These are phyloP conservation scores for Gnathonemus longibarbis DNA, from an alignment of 2,113 vertebrate genomes.

Conservation along the genomic window DNA sequence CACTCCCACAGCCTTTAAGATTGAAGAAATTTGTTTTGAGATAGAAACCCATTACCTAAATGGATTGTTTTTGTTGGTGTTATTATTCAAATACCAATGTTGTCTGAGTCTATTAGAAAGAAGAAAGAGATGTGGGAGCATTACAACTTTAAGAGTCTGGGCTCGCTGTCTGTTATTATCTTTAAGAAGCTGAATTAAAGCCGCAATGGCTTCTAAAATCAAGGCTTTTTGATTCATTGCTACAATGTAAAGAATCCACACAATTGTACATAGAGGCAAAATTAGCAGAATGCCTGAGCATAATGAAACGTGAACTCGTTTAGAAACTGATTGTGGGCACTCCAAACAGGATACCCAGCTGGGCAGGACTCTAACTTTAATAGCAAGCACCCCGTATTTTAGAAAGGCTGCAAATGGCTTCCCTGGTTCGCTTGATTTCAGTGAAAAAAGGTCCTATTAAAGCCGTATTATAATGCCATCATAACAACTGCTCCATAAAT, in stretches of 20 bases:
- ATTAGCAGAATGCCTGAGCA: background rate
- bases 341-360: background rate
- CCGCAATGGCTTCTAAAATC: background rate
- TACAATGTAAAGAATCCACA: background rate
- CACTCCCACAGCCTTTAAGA: conserved; percentile 30
- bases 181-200: background rate
- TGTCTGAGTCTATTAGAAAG: conserved; percentile 25
- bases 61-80: conserved; percentile 45
- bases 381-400: background rate
- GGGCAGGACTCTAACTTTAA: background rate
- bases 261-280: background rate
- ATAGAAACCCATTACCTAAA: conserved; percentile 51
- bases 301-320: background rate
- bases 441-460: background rate
- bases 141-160: background rate
- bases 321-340: background rate
- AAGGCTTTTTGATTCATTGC: background rate
- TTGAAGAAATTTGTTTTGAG: conserved; percentile 38
- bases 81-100: conserved; percentile 28
- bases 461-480: background rate
- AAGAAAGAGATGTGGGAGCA: background rate
- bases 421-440: background rate
- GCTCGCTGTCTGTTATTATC: background rate
- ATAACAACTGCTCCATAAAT: background rate
- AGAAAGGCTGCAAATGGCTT: background rate